Percentiles rank a stretch among this genome's conserved stretches.
These are phyloP conservation scores for Poeciliopsis prolifica DNA, from an alignment of 2,113 vertebrate species.

Conservation along the genomic window DNA sequence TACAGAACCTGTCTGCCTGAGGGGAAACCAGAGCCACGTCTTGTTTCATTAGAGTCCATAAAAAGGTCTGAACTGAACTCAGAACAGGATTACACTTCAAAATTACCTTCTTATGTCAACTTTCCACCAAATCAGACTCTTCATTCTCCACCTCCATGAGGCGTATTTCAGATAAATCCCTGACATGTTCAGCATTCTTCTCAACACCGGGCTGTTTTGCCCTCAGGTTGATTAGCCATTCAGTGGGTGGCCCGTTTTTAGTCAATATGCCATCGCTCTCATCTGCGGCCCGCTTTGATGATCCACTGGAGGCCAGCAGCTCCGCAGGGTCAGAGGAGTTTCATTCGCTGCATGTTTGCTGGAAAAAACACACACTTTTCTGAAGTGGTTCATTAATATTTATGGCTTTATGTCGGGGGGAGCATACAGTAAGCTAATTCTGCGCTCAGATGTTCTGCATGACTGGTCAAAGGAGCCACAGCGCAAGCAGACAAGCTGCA, in stretches of 20 bases:
- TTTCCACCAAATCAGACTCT: slow-evolving; percentile 1
- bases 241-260: slow-evolving; percentile 37
- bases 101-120: slow-evolving; percentile 1
- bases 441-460: slow-evolving; percentile 41
- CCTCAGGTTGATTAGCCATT: slow-evolving; percentile 51
- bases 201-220: slow-evolving; percentile 24
- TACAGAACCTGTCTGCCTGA: neutral
- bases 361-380: slow-evolving; percentile 36
- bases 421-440: slow-evolving; percentile 44
- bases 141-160: slow-evolving; percentile 1
- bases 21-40: slow-evolving; percentile 11
- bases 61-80: slow-evolving; percentile 7
- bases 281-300: slow-evolving; percentile 52
- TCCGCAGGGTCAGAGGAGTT: slow-evolving; percentile 36
- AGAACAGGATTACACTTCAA: slow-evolving; percentile 1
- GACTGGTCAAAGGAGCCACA: slow-evolving; percentile 33
- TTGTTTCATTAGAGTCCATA: slow-evolving; percentile 13
- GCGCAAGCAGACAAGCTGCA: neutral
- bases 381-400: slow-evolving; percentile 64
- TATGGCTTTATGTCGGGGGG: slow-evolving; percentile 32
- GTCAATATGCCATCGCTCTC: slow-evolving; percentile 31
- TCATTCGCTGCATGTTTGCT: slow-evolving; percentile 34
- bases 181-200: slow-evolving; percentile 14
- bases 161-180: slow-evolving; percentile 8
- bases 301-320: slow-evolving; percentile 40